phyloP scores from a whole-genome alignment of 2,797 vertebrate genomes.

The Chaunax sp. region DNA sequence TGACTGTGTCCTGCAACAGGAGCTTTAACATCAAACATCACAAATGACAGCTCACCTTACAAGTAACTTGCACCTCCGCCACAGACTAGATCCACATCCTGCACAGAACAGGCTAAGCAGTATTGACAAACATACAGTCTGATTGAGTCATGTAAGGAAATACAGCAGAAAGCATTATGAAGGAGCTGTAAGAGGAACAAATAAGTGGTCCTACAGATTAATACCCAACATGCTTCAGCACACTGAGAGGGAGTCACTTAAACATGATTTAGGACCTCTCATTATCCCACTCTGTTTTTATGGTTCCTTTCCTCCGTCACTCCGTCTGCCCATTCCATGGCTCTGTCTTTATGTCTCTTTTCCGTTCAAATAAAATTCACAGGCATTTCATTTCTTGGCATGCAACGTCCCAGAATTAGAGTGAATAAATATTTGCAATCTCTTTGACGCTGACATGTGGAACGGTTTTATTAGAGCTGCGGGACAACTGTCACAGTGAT shows the following conservation, averaged over 20 bases:
- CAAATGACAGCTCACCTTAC: not conserved
- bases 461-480: slow-evolving; percentile 13
- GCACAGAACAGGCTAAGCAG: too few species aligned
- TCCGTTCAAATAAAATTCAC: slow-evolving; percentile 41
- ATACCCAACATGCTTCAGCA: slow-evolving; percentile 41
- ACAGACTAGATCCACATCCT: too few species aligned
- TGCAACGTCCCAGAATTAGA: slow-evolving; percentile 31
- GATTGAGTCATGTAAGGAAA: not conserved
- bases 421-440: slow-evolving; percentile 32
- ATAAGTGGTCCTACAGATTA: slow-evolving; percentile 37
- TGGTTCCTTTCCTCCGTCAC: not conserved
- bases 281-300: slow-evolving; percentile 40
- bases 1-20: not conserved
- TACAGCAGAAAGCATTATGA: slow-evolving; percentile 18
- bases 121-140: too few species aligned
- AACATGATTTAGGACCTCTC: slow-evolving; percentile 54
- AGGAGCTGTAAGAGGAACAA: slow-evolving; percentile 1
- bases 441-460: slow-evolving; percentile 36
- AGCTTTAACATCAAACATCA: not conserved
- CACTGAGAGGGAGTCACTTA: slow-evolving; percentile 42
- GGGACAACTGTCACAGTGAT: slow-evolving; percentile 53
- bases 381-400: slow-evolving; percentile 36
- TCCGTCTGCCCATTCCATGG: slow-evolving; percentile 38
- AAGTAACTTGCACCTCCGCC: too few species aligned
- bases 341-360: slow-evolving; percentile 31